Evolutionary conservation across 2,888 invertebrate species (phyloP).

Genomic region (Lycophotia porphyrea): DNA sequence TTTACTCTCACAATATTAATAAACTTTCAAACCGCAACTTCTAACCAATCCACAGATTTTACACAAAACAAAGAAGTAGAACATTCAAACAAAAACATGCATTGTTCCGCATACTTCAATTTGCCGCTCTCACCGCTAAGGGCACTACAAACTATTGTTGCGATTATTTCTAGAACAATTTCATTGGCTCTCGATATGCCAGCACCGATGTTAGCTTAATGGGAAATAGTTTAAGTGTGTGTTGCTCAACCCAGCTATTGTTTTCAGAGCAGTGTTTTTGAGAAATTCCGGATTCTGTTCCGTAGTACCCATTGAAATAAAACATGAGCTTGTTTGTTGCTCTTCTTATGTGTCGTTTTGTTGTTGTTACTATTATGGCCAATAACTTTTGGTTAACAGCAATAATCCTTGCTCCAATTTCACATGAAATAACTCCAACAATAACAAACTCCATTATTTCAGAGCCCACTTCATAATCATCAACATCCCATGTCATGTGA

Average conservation of each 20-base stretch:
- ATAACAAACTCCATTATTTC: constrained; percentile 9
- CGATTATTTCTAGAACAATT: constrained; percentile 69
- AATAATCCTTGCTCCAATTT: neutral
- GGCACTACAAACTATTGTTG: constrained; percentile 65
- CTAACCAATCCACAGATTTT: constrained; percentile 40
- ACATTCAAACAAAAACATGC: constrained; percentile 48
- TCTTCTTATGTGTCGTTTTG: neutral
- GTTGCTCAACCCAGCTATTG: constrained; percentile 41
- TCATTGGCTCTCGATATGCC: constrained; percentile 69
- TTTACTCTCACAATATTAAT: constrained; percentile 15
- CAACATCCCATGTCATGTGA: constrained; percentile 7
- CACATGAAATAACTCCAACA: neutral
- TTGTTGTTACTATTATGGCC: neutral
- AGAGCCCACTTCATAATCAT: constrained; percentile 11
- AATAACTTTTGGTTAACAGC: neutral
- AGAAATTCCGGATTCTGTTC: constrained; percentile 32
- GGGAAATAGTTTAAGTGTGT: constrained; percentile 62
- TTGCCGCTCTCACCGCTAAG: constrained; percentile 56
- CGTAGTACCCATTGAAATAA: constrained; percentile 22
- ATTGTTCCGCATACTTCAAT: constrained; percentile 59
- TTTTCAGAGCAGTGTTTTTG: constrained; percentile 44
- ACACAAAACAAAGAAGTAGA: constrained; percentile 42
- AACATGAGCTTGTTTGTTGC: constrained; percentile 3
- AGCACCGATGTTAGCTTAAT: constrained; percentile 62
- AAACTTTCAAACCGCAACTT: constrained; percentile 18